Base-by-base conservation (phyloP, 2,888 invertebrate species). In the Cephus spinipes region DNA sequence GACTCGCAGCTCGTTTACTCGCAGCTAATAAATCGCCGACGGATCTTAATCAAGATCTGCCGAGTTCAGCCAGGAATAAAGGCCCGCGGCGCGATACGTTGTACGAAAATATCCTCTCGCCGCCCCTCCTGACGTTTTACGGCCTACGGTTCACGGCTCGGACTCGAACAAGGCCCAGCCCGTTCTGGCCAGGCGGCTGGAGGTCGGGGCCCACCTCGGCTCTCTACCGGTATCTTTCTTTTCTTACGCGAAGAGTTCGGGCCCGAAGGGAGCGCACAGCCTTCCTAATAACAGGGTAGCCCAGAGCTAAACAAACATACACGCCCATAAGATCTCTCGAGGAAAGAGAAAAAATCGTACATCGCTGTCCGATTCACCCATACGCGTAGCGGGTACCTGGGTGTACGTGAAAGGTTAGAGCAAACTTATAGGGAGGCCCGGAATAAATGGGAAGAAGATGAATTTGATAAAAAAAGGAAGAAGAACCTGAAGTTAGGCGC, bases 251-350 rank as follows among this genome's bases (percentile, higher is more conserved):
- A 55, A 55, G 55, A 23, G 55, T 55, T 9, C 6, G 79, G 80
- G 81, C 81, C 80, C 82, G 83, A 84, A 84, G 80, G 83, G 85
- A 77, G 85, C 80, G 85, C 73, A 69, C 79, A 79, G 36, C 36
- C 73, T 80, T 85, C 87, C 87, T 91, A 91, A 91, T 91, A 91
- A 91, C 90, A 91, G 91, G 90, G 90, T 91, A 88, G 81, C 84
- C 82, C 85, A 85, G 84, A 85, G 89, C 90, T 91, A 91, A 91
- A 91, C 91, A 91, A 91, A 91, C 91, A 91, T 91, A 91, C 91
- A 91, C 91, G 91, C 91, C 91, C 91, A 88, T 90, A 89, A 90
- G 88, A 87, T 87, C 85, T 89, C 88, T 88, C 83, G 55, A 55
- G 55, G 55, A 55, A 55, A 55, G 55, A 55, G 55, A 55, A 55